Base-by-base conservation (phyloP, 2,113 vertebrate species). In the Myotis yumanensis region DNA sequence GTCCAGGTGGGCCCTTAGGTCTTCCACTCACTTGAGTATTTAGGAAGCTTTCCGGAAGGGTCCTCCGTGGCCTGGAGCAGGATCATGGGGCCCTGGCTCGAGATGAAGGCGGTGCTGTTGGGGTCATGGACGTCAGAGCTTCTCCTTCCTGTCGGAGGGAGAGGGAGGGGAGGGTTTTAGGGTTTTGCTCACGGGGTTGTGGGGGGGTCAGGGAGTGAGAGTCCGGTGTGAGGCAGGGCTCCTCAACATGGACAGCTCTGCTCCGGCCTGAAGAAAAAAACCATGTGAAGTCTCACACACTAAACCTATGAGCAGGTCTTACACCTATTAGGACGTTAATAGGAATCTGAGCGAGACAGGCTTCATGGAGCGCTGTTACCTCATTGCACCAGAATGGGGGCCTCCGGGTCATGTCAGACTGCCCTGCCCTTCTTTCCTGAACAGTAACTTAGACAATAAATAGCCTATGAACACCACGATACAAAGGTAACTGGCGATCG, bases 41-140 rank as follows among this genome's bases (percentile, higher is more conserved):
- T 95, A 32, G 0, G 59, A 23, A 57, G 51, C 12, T 77, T 76
- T 28, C 86, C 86, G 32, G 62, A 18, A 37, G 94, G 9, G 9
- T 76, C 43, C 71, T 92, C 14, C 18, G 37, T 40, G 86, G 72
- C 83, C 64, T 91, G 95, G 32, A 98, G 97, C 14, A 98, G 97
- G 86, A 98, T 92, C 73, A 98, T 64, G 48, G 97, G 97, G 25
- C 97, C 98, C 73, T 92, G 87, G 73, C 98, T 97, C 18, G 97
- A 97, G 35, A 98, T 89, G 2, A 2, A 72, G 14, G 96, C 96
- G 22, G 46, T 59, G 4, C 14, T 2, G 1, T 95, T 92, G 37
- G 85, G 73, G 79, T 76, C 23, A 35, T 15, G 28, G 59, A 75
- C 3, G 16, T 85, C 86, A 52, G 96, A 66, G 73, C 35, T 97